These are phyloP conservation scores for Orestias chungarensis DNA, from an alignment of 2,797 vertebrate species.

Conservation along the genomic window DNA sequence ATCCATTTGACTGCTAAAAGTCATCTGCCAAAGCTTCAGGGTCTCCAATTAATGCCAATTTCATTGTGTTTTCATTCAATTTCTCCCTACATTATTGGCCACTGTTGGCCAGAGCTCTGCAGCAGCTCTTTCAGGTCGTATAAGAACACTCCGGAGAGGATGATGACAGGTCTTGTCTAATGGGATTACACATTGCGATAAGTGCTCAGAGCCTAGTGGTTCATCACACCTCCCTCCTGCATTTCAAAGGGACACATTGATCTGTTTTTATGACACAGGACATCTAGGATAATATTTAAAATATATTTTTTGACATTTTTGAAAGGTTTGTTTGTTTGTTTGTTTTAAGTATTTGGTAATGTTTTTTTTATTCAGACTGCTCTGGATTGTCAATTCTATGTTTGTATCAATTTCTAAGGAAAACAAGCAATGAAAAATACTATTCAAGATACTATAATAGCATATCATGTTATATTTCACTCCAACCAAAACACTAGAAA, in stretches of 20 bases:
- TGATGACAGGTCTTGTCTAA: slow-evolving; percentile 75
- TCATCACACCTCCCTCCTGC: slow-evolving; percentile 61
- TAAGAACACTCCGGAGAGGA: slow-evolving; percentile 70
- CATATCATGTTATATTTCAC: slow-evolving; percentile 15
- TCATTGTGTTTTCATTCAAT: slow-evolving; percentile 32
- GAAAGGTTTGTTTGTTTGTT: slow-evolving; percentile 17
- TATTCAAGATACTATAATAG: neutral
- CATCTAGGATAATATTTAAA: slow-evolving; percentile 22
- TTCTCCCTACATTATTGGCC: slow-evolving; percentile 41
- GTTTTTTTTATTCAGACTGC: slow-evolving; percentile 6
- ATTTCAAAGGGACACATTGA: slow-evolving; percentile 63
- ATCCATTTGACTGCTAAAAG: slow-evolving; percentile 23
- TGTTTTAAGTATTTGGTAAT: slow-evolving; percentile 1
- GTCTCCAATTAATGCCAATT: slow-evolving; percentile 37
- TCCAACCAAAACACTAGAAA: slow-evolving; percentile 26
- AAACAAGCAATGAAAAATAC: neutral
- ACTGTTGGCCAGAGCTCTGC: slow-evolving; percentile 28
- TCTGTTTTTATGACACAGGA: slow-evolving; percentile 36
- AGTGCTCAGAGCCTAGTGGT: slow-evolving; percentile 65
- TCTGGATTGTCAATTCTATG: neutral
- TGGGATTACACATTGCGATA: slow-evolving; percentile 74
- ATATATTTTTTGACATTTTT: slow-evolving; percentile 27
- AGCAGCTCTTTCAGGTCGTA: slow-evolving; percentile 46
- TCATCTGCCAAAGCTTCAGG: slow-evolving; percentile 14
- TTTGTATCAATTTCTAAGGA: neutral